phyloP scores from a whole-genome alignment of 2,113 vertebrate genomes.

The Nyctereutes procyonoides region DNA sequence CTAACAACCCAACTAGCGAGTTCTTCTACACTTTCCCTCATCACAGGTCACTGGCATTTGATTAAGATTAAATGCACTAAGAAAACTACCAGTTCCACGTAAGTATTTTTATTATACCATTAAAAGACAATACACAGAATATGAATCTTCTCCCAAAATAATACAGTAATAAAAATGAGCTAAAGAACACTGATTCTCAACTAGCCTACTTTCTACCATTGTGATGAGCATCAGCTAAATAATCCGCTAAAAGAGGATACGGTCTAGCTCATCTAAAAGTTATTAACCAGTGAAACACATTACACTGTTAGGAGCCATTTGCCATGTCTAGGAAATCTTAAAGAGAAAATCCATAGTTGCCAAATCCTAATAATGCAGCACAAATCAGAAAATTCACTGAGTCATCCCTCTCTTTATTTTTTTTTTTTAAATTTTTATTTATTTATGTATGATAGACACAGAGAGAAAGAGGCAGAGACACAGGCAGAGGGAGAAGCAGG shows the following conservation, averaged over 20 bases:
- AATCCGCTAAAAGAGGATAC: background rate
- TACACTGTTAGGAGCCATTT: background rate
- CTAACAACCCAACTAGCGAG: background rate
- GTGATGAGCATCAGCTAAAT: background rate
- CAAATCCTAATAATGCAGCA: constrained; percentile 10
- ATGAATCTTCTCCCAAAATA: constrained; percentile 8
- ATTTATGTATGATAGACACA: too few relatives aligned
- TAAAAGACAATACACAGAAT: background rate
- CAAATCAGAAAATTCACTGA: constrained; percentile 4
- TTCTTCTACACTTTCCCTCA: background rate
- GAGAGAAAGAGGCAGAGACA: too few relatives aligned
- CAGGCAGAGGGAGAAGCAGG: too few relatives aligned
- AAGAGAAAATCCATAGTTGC: background rate
- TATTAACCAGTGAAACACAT: constrained; percentile 7
- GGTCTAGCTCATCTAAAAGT: background rate
- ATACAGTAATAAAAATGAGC: background rate
- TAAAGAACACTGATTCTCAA: background rate
- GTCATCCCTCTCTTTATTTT: background rate
- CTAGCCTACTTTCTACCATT: background rate
- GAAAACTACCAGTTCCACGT: background rate
- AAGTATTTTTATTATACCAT: constrained; percentile 5
- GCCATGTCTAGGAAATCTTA: background rate
- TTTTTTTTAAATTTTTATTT: too few relatives aligned
- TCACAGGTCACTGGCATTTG: background rate
- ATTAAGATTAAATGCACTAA: background rate